phyloP scores from a whole-genome alignment of 2,797 vertebrate genomes.

The Smutsia temminckii region DNA sequence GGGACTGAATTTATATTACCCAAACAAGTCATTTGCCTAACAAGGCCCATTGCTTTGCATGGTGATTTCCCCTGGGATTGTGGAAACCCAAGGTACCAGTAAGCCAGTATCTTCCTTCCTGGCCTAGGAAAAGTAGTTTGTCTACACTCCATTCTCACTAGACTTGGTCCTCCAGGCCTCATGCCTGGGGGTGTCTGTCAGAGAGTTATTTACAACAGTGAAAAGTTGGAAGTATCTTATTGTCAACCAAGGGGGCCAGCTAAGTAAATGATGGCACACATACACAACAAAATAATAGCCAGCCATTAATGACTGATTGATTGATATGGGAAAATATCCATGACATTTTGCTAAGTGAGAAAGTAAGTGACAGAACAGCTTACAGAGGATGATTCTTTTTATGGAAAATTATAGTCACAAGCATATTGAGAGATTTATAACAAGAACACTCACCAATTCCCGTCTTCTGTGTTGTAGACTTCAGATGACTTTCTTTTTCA shows the following conservation, averaged over 20 bases:
- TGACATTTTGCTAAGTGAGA: not conserved
- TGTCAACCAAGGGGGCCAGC: not conserved
- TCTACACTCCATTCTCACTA: not conserved
- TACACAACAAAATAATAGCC: not conserved
- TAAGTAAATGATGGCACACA: not conserved
- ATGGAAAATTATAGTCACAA: not conserved
- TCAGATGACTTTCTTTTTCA: not conserved
- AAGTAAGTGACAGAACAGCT: not conserved
- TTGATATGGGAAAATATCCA: not conserved
- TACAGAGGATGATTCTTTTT: not conserved
- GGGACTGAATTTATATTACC: not conserved
- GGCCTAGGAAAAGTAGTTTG: not conserved
- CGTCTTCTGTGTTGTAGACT: not conserved
- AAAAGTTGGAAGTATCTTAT: not conserved
- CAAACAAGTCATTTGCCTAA: conserved; percentile 12
- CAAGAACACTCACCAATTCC: not conserved
- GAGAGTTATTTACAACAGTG: not conserved
- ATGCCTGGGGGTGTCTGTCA: not conserved
- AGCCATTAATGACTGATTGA: not conserved
- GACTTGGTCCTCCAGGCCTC: not conserved
- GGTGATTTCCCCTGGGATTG: not conserved
- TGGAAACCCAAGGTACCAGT: not conserved
- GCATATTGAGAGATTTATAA: not conserved
- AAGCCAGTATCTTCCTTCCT: not conserved
- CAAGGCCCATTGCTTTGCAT: not conserved